A percentile compares a stretch with the other conserved stretches of the same genome.
Conservation (phyloP, 1,140 invertebrate species). For the Saccostrea cuccullata region DNA sequence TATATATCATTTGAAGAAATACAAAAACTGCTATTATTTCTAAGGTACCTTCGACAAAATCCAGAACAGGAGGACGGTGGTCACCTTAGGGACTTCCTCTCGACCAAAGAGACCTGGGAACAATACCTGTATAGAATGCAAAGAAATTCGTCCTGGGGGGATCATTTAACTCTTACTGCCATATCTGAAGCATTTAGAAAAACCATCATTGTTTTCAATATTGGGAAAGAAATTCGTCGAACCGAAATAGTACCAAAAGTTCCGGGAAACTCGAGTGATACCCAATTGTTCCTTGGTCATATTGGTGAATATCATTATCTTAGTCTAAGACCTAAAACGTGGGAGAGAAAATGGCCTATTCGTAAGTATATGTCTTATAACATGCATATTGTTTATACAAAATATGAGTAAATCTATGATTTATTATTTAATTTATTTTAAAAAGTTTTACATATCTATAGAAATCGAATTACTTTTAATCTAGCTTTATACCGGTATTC, state of each 20-base stretch:
- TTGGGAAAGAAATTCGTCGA: neutral
- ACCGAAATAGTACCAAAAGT: conserved; percentile 18
- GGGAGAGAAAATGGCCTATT: conserved; percentile 34
- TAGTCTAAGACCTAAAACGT: conserved; percentile 37
- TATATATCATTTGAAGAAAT: no score
- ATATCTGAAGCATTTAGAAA: conserved; percentile 26
- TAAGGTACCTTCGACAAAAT: conserved; percentile 47
- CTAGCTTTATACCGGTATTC: no score
- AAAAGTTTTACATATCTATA: no score
- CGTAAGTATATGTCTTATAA: conserved; percentile 24
- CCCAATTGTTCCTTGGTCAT: conserved; percentile 37
- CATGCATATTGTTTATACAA: no score
- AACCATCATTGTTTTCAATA: conserved; percentile 41
- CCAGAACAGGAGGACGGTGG: conserved; percentile 51
- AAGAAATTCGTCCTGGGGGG: conserved; percentile 49
- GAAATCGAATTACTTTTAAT: no score
- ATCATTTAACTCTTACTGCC: conserved; percentile 48
- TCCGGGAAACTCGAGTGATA: neutral
- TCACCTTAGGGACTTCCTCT: conserved; percentile 49
- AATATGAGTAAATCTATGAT: no score
- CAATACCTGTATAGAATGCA: conserved; percentile 48
- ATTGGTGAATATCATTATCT: conserved; percentile 48
- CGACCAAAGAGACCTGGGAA: conserved; percentile 51
- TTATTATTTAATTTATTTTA: no score
- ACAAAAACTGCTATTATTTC: neutral